Conservation (phyloP, 2,113 vertebrate genomes). For the Labeo rohita region DNA sequence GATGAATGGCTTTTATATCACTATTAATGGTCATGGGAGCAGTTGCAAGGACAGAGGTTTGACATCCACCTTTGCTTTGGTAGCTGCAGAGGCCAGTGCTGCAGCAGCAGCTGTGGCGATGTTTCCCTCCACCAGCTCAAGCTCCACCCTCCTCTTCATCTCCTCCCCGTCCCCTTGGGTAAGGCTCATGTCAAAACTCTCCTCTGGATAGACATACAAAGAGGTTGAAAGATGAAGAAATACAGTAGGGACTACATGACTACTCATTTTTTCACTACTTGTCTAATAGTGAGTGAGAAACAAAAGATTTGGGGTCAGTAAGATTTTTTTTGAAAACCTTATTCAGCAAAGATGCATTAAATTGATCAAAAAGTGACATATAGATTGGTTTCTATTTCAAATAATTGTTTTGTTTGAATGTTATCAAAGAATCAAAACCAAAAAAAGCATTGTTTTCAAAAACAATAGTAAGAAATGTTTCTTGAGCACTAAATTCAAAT, state of each 20-base stretch:
- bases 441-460: not conserved
- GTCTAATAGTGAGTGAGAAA: not conserved
- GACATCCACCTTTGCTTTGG: constrained; percentile 91
- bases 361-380: no score
- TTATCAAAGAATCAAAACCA: not conserved
- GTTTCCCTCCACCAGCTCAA: constrained; percentile 88
- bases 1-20: not conserved
- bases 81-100: constrained; percentile 92
- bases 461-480: not conserved
- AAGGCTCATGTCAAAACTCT: constrained; percentile 78
- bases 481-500: not conserved
- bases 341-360: not conserved
- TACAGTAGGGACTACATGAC: not conserved
- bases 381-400: no score
- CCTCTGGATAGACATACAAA: constrained; percentile 80
- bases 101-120: constrained; percentile 93
- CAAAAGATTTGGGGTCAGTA: not conserved
- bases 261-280: not conserved
- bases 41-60: not conserved
- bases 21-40: not conserved
- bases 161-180: constrained; percentile 83
- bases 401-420: no score
- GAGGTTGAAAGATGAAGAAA: not conserved
- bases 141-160: constrained; percentile 82
- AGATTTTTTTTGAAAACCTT: not conserved